Percentiles rank a stretch among this genome's conserved stretches.
Evolutionary conservation across 1,140 invertebrate genomes (phyloP).

Genomic region (Psilanteris sp.): DNA sequence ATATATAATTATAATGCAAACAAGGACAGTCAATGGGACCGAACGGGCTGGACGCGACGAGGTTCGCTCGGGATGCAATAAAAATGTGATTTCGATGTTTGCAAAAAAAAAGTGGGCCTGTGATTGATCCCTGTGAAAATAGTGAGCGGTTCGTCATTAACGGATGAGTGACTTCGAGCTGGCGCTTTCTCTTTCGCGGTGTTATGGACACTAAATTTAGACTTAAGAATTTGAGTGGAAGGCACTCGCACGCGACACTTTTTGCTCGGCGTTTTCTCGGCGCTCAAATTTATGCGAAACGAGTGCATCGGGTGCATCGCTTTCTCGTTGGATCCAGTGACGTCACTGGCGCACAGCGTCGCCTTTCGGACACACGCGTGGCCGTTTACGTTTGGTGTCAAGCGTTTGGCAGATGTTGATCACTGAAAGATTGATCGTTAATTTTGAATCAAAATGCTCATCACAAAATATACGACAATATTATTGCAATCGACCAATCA

Average conservation of each 20-base stretch:
- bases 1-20: no score
- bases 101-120: constrained; percentile 1
- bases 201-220: constrained; percentile 70
- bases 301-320: constrained; percentile 28
- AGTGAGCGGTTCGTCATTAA: constrained; percentile 30
- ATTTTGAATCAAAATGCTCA: constrained; percentile 68
- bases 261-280: constrained; percentile 62
- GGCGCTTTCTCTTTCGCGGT: constrained; percentile 21
- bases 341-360: constrained; percentile 31
- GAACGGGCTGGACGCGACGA: no score
- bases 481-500: constrained; percentile 74
- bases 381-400: constrained; percentile 12
- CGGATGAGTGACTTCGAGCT: constrained; percentile 12
- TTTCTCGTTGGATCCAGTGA: constrained; percentile 44
- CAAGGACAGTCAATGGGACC: no score
- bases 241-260: constrained; percentile 35
- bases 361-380: constrained; percentile 1
- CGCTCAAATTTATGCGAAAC: constrained; percentile 65
- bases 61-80: no score
- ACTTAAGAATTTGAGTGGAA: constrained; percentile 64
- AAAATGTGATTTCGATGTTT: no score
- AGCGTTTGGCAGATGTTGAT: constrained; percentile 22
- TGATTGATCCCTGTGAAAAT: constrained; percentile 15
- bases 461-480: constrained; percentile 76
- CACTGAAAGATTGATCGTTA: constrained; percentile 2